A percentile compares a stretch with the other conserved stretches of the same genome.
Conservation (phyloP, 2,797 vertebrate species). For the Gallirallus australis region DNA sequence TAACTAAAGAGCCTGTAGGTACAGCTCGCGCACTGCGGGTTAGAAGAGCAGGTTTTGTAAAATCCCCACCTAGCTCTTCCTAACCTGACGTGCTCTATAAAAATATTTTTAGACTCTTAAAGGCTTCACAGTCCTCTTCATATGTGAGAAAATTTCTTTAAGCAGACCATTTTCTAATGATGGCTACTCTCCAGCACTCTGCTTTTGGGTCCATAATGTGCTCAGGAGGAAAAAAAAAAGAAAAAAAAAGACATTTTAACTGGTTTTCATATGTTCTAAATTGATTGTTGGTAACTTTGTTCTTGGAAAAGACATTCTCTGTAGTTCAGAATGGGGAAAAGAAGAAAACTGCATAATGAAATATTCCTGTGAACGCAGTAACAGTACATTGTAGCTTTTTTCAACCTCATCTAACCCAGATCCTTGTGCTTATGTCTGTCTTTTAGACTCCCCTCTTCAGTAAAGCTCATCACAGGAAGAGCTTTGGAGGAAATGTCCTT, state of each 20-base stretch:
- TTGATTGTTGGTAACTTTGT: background rate
- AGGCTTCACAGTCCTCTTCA: background rate
- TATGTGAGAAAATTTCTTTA: background rate
- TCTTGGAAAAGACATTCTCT: background rate
- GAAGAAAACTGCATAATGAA: constrained; percentile 18
- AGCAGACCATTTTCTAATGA: background rate
- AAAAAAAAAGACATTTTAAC: background rate
- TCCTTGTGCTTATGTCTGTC: constrained; percentile 19
- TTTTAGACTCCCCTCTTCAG: background rate
- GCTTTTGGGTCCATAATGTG: background rate
- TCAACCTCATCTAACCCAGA: background rate
- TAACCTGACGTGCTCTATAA: background rate
- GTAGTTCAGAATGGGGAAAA: background rate
- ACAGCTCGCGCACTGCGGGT: background rate
- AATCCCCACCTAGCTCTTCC: background rate
- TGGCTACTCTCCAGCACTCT: background rate
- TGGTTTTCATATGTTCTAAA: background rate
- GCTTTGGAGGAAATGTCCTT: constrained; percentile 23
- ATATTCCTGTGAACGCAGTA: background rate
- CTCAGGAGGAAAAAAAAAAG: background rate
- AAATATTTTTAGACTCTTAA: constrained; percentile 16
- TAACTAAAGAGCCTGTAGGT: background rate
- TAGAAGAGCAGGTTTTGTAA: background rate
- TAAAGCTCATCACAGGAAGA: constrained; percentile 14
- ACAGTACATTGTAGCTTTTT: background rate